Percentiles rank a stretch among this genome's conserved stretches.
phyloP scores from a whole-genome alignment of 2,113 vertebrate genomes.

The Otocyon megalotis region DNA sequence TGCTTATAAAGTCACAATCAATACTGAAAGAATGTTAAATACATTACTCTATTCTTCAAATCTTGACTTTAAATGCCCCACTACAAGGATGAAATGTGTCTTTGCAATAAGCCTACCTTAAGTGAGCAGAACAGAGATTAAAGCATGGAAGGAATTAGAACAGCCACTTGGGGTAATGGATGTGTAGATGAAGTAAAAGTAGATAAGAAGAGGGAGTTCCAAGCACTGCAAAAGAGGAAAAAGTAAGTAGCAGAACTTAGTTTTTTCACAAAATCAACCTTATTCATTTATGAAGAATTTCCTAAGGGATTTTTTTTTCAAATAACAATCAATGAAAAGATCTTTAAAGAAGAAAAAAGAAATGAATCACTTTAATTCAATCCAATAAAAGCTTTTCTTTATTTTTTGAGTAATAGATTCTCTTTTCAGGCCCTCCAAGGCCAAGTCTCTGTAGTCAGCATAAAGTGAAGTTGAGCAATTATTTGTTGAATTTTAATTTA shows the following conservation, averaged over 20 bases:
- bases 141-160: neutral
- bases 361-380: conserved; percentile 72
- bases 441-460: conserved; percentile 63
- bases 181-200: neutral
- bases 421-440: conserved; percentile 31
- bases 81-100: neutral
- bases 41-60: neutral
- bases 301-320: conserved; percentile 63
- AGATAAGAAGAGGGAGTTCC: neutral
- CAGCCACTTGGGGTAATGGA: neutral
- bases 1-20: neutral
- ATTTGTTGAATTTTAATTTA: conserved; percentile 77
- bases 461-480: conserved; percentile 73
- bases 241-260: conserved; percentile 30
- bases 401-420: conserved; percentile 67
- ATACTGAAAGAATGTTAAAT: neutral
- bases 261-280: conserved; percentile 71
- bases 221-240: neutral
- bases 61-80: neutral
- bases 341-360: conserved; percentile 73
- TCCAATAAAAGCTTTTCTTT: conserved; percentile 70
- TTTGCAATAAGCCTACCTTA: neutral
- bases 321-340: conserved; percentile 74
- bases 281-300: conserved; percentile 68
- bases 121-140: neutral